Conservation (phyloP, 2,888 invertebrate genomes). For the Lacanobia oleracea region DNA sequence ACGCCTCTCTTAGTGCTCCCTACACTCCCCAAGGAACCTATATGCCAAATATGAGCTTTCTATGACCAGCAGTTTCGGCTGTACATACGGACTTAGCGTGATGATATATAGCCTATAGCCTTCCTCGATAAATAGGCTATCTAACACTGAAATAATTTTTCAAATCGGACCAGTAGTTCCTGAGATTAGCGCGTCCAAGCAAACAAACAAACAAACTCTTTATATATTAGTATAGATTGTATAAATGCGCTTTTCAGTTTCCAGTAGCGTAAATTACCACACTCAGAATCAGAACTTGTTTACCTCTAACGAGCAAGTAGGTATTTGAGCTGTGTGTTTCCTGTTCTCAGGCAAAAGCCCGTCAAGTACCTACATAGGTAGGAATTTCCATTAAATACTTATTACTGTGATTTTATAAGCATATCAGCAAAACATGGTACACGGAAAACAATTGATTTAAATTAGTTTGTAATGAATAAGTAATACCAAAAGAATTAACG, state of each 20-base stretch:
- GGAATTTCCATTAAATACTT: conserved; percentile 60
- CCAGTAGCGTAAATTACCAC: conserved; percentile 62
- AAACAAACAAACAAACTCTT: too few species aligned
- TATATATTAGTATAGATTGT: too few species aligned
- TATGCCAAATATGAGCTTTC: too few species aligned
- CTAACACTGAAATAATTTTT: too few species aligned
- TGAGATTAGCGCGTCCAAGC: too few species aligned
- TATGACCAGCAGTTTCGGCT: too few species aligned
- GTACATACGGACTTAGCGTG: too few species aligned
- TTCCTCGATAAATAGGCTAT: too few species aligned
- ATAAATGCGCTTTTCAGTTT: conserved; percentile 55
- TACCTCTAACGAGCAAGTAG: conserved; percentile 68
- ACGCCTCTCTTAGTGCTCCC: too few species aligned
- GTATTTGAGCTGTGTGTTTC: conserved; percentile 71
- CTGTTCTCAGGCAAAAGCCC: conserved; percentile 66
- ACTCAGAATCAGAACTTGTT: conserved; percentile 70
- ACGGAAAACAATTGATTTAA: conserved; percentile 49
- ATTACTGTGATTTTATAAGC: conserved; percentile 50
- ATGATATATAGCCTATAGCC: too few species aligned
- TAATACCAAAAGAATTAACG: conserved; percentile 10
- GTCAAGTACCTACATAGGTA: conserved; percentile 56
- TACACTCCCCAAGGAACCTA: too few species aligned
- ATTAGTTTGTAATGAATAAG: conserved; percentile 30
- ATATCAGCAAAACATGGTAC: conserved; percentile 22
- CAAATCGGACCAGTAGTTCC: too few species aligned